These are phyloP conservation scores for Lagorchestes hirsutus DNA, from an alignment of 2,797 vertebrate genomes.

Conservation along the genomic window DNA sequence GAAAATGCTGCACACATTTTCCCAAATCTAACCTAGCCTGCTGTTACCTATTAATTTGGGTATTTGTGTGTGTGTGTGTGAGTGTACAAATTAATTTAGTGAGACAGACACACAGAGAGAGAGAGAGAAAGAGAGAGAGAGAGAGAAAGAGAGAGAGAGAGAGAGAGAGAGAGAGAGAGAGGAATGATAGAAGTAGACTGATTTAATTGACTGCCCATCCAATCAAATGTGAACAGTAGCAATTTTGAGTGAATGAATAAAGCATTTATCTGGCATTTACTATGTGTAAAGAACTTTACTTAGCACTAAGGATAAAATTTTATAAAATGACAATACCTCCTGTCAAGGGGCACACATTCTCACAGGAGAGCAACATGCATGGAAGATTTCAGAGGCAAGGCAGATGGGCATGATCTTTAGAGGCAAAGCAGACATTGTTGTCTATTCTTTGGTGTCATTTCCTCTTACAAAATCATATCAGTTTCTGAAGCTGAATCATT, in stretches of 20 bases:
- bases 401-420: not conserved
- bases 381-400: not conserved
- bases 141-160: no score
- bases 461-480: not conserved
- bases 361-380: not conserved
- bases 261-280: not conserved
- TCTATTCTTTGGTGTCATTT: not conserved
- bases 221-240: not conserved
- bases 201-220: not conserved
- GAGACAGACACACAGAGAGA: no score
- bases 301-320: not conserved
- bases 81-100: not conserved
- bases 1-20: not conserved
- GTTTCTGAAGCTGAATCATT: not conserved
- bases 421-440: not conserved
- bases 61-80: not conserved
- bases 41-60: not conserved
- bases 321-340: not conserved
- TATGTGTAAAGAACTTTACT: not conserved
- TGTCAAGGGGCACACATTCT: not conserved
- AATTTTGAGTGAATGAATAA: not conserved
- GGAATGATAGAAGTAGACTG: not conserved
- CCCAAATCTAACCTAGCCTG: not conserved
- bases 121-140: no score
- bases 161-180: not conserved